Evolutionary conservation across 2,888 invertebrate species (phyloP).

Genomic region (Eilema depressum): DNA sequence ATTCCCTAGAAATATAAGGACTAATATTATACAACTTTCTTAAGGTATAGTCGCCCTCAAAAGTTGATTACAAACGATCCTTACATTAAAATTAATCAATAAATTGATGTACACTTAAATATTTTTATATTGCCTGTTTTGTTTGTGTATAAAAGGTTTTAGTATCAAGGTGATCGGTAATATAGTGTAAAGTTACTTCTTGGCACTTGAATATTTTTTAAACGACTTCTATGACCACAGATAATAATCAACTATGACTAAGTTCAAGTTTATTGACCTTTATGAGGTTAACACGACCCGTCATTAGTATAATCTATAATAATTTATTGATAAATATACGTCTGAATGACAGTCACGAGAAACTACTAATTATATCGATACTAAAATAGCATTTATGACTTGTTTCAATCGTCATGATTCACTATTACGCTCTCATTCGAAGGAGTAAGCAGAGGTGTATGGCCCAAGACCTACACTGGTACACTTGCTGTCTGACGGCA

Average conservation of each 20-base stretch:
- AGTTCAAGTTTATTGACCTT: conserved; percentile 36
- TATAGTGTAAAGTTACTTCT: neutral
- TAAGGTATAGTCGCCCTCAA: neutral
- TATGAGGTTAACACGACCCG: conserved; percentile 27
- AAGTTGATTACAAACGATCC: neutral
- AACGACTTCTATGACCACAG: conserved; percentile 1
- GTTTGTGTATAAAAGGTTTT: too few species aligned
- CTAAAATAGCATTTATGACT: conserved; percentile 40
- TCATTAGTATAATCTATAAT: conserved; percentile 34
- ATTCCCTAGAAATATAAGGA: neutral
- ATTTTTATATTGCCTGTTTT: too few species aligned
- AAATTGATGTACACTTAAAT: neutral
- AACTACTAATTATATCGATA: conserved; percentile 42
- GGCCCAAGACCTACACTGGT: too few species aligned
- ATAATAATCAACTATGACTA: conserved; percentile 8
- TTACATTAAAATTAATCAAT: neutral
- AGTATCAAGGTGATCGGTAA: neutral
- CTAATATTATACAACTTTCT: neutral
- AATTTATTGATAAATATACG: conserved; percentile 27
- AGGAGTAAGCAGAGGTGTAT: too few species aligned
- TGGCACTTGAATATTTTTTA: neutral
- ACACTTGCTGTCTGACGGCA: too few species aligned
- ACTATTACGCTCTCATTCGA: too few species aligned
- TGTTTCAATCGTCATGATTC: conserved; percentile 8
- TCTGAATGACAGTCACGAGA: conserved; percentile 39